Evolutionary conservation across 2,797 vertebrate species (phyloP).

Genomic region (Chelon auratus): DNA sequence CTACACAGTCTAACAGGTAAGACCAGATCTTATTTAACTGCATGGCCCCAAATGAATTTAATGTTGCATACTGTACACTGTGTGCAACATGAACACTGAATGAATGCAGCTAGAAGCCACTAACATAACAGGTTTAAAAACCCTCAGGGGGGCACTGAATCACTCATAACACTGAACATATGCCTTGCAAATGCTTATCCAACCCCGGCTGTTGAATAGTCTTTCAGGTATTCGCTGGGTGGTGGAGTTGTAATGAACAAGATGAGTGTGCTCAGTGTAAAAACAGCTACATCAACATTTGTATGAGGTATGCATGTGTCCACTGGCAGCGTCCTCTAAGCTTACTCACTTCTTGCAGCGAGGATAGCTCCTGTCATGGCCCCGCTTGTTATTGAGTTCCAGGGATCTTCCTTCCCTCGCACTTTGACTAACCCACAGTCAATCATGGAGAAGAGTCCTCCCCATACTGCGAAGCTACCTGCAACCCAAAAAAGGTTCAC

Average conservation of each 20-base stretch:
- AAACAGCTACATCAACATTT: not conserved
- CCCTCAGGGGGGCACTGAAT: not conserved
- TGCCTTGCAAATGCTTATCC: no score
- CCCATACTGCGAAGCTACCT: conserved; percentile 99
- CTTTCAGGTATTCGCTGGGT: not conserved
- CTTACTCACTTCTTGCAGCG: conserved; percentile 95
- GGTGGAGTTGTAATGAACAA: not conserved
- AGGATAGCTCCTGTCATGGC: conserved; percentile 97
- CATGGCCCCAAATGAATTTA: not conserved
- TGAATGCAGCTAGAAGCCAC: not conserved
- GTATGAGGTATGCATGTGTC: not conserved
- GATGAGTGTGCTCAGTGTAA: not conserved
- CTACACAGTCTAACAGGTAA: not conserved
- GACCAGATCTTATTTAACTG: not conserved
- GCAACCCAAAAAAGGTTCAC: conserved; percentile 31
- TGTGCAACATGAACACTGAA: not conserved
- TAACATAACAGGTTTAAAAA: not conserved
- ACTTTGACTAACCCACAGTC: conserved; percentile 96
- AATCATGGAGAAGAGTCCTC: conserved; percentile 97
- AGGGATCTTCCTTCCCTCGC: conserved; percentile 97
- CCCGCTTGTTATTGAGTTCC: conserved; percentile 98
- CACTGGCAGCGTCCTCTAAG: not conserved
- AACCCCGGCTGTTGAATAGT: not conserved
- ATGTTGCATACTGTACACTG: not conserved
- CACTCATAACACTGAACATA: no score